Percentiles rank a stretch among this genome's conserved stretches.
Evolutionary conservation across 2,113 vertebrate species (phyloP).

Genomic region (Bettongia penicillata): DNA sequence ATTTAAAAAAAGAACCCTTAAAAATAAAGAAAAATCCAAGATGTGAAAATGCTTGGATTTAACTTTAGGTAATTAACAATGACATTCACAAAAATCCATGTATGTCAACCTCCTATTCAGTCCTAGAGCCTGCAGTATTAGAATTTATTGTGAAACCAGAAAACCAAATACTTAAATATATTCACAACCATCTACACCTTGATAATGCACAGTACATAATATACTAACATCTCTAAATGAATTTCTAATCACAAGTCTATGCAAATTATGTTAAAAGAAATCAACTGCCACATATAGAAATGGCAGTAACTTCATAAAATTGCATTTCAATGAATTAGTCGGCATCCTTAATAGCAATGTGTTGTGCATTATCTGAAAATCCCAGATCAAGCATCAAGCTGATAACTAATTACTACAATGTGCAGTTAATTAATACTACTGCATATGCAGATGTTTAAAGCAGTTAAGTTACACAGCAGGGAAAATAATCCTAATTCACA

Average conservation of each 20-base stretch:
- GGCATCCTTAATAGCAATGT: constrained; percentile 56
- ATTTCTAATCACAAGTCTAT: constrained; percentile 70
- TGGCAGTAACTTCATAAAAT: constrained; percentile 65
- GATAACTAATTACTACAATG: constrained; percentile 75
- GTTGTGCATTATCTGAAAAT: constrained; percentile 55
- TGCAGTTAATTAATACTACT: constrained; percentile 76
- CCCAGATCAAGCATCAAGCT: constrained; percentile 63
- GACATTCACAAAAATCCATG: constrained; percentile 65
- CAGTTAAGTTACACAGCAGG: constrained; percentile 66
- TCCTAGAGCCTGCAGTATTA: constrained; percentile 62
- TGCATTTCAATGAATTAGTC: constrained; percentile 63
- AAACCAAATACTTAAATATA: constrained; percentile 68
- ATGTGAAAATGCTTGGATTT: constrained; percentile 56
- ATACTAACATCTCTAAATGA: constrained; percentile 69
- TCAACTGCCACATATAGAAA: constrained; percentile 63
- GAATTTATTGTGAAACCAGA: constrained; percentile 67
- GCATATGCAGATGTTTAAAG: constrained; percentile 74
- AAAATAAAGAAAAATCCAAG: constrained; percentile 27
- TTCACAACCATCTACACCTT: constrained; percentile 61
- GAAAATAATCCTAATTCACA: constrained; percentile 77
- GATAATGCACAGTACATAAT: constrained; percentile 61
- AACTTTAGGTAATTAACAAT: constrained; percentile 63
- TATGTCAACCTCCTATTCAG: constrained; percentile 64
- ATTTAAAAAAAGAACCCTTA: constrained; percentile 12
- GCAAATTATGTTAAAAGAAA: constrained; percentile 60